Percentiles rank a stretch among this genome's conserved stretches.
phyloP scores from a whole-genome alignment of 1,140 invertebrate species.

The Magallana ariakensis region DNA sequence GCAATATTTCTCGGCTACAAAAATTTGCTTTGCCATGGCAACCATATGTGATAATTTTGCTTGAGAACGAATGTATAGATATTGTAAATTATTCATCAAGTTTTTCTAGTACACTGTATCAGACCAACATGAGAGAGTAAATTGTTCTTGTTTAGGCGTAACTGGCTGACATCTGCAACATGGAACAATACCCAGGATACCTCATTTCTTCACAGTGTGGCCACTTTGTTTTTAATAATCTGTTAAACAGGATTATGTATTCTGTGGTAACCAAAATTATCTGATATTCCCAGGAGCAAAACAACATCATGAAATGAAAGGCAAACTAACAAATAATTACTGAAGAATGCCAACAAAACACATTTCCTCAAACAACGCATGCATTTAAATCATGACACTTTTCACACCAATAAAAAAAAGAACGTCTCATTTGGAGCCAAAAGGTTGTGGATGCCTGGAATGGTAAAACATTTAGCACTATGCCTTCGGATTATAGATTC shows the following conservation, averaged over 20 bases:
- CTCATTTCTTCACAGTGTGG: too few relatives aligned
- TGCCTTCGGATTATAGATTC: too few relatives aligned
- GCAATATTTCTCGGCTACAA: background rate
- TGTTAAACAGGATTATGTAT: background rate
- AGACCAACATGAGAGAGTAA: background rate
- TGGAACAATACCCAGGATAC: background rate
- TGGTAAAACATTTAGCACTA: too few relatives aligned
- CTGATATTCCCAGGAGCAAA: too few relatives aligned
- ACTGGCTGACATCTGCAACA: background rate
- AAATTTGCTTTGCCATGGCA: background rate
- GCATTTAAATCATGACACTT: too few relatives aligned
- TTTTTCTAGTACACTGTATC: slow-evolving; percentile 5
- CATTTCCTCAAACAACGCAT: background rate
- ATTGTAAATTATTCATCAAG: slow-evolving; percentile 31
- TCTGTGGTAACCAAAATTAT: too few relatives aligned
- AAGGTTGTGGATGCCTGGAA: too few relatives aligned
- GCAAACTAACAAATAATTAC: too few relatives aligned
- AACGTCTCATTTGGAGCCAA: too few relatives aligned
- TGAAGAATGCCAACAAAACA: background rate
- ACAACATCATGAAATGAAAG: too few relatives aligned
- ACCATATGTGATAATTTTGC: slow-evolving; percentile 11
- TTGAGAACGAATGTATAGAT: background rate
- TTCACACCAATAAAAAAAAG: too few relatives aligned
- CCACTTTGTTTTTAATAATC: background rate
- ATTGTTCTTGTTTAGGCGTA: background rate